phyloP scores from a whole-genome alignment of 2,113 vertebrate species.

The Mesoclemmys tuberculata region DNA sequence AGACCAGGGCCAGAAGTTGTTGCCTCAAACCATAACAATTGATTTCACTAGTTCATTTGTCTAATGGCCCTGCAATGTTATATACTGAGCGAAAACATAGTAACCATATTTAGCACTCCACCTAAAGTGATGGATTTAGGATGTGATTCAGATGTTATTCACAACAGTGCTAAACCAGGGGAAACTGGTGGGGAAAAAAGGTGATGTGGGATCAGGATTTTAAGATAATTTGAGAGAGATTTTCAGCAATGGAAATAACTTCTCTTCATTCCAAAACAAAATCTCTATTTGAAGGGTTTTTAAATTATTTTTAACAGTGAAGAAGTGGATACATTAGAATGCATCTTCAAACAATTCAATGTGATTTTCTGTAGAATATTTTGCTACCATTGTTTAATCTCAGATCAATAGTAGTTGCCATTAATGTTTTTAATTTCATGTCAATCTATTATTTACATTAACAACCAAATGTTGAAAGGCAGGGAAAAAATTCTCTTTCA shows the following conservation, averaged over 20 bases:
- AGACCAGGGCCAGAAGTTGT: constrained; percentile 63
- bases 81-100: constrained; percentile 1
- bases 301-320: background rate
- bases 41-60: constrained; percentile 73
- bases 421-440: background rate
- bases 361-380: background rate
- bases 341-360: background rate
- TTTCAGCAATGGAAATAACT: background rate
- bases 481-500: background rate
- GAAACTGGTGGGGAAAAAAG: constrained; percentile 6
- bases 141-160: background rate
- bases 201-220: constrained; percentile 3
- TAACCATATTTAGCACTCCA: background rate
- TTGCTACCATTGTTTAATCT: background rate
- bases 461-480: background rate
- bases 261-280: background rate
- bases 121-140: background rate
- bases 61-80: constrained; percentile 49
- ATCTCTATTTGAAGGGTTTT: background rate
- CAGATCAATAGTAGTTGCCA: background rate
- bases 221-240: background rate
- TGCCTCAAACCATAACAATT: constrained; percentile 78
- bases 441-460: background rate
- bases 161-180: background rate
- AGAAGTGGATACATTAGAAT: background rate